Base-by-base conservation (phyloP, 2,113 vertebrate genomes). In the Cyphomyrus discorhynchus region DNA sequence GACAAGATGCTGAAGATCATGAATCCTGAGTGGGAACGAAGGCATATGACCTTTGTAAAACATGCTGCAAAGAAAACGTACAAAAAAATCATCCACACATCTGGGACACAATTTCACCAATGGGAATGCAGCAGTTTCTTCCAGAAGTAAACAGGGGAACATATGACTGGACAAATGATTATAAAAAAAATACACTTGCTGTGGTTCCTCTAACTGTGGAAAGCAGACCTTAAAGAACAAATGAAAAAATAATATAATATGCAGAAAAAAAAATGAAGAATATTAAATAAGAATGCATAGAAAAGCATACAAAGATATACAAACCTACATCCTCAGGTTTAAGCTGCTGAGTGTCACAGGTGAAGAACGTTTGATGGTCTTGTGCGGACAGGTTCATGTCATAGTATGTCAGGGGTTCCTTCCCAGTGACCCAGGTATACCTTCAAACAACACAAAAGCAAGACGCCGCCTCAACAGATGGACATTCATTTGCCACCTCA, bases 331-430 rank as follows among this genome's bases (percentile, higher is more conserved):
- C 98, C 58, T 98, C 98, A 88, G 98, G 97, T 90, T 95, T 96
- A 85, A 98, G 95, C 90, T 97, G 96, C 3, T 99, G 98, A 0
- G 97, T 98, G 91, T 99, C 98, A 91, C 97, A 98, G 0, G 98
- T 98, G 93, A 99, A 99, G 93, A 99, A 99, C 15, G 98, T 99
- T 80, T 99, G 98, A 92, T 99, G 98, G 92, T 99, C 98, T 93
- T 99, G 98, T 93, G 98, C 98, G 83, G 98, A 99, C 91, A 99
- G 94, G 92, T 99, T 99, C 98, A 99, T 99, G 92, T 99, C 98
- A 83, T 99, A 99, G 93, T 99, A 99, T 0, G 98, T 99, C 91
- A 99, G 95, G 15, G 98, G 98, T 90, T 99, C 98, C 94, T 98
- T 99, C 88, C 98, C 98, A 21, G 98, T 99, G 92, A 99, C 98